Evolutionary conservation across 2,113 vertebrate genomes (phyloP).

Genomic region (Tetrax tetrax): DNA sequence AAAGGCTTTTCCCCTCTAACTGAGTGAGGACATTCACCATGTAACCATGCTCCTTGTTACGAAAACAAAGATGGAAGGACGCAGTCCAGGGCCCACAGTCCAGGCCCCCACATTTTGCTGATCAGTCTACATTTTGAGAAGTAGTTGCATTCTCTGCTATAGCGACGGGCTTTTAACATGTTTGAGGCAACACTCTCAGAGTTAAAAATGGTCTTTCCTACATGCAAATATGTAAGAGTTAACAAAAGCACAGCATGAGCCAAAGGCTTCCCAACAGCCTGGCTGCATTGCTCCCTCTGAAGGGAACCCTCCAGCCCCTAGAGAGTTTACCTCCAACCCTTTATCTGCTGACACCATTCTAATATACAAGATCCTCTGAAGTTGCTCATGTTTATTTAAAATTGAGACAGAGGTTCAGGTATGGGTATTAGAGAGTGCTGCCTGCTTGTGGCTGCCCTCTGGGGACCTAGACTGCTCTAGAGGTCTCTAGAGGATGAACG

Average conservation of each 20-base stretch:
- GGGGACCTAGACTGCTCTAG: neutral
- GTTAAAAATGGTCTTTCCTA: neutral
- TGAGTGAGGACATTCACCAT: neutral
- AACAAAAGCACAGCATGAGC: accelerated
- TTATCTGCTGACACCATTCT: neutral
- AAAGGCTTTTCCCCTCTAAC: neutral
- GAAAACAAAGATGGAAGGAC: neutral
- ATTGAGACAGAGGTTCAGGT: neutral
- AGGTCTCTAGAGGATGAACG: neutral
- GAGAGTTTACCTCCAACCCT: neutral
- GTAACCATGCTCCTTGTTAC: neutral
- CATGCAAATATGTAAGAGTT: neutral
- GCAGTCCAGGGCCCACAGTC: neutral
- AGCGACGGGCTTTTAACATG: neutral
- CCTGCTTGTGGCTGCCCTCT: neutral
- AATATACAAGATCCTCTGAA: neutral
- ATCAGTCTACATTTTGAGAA: neutral
- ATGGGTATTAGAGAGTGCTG: neutral
- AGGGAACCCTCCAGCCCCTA: neutral
- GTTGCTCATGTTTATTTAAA: neutral
- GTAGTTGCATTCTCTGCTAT: neutral
- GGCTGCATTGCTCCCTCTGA: neutral
- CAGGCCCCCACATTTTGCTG: accelerated
- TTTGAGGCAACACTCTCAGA: neutral
- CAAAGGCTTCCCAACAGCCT: neutral